phyloP scores from a whole-genome alignment of 2,888 invertebrate genomes.

The Dicyrtoma fusca region DNA sequence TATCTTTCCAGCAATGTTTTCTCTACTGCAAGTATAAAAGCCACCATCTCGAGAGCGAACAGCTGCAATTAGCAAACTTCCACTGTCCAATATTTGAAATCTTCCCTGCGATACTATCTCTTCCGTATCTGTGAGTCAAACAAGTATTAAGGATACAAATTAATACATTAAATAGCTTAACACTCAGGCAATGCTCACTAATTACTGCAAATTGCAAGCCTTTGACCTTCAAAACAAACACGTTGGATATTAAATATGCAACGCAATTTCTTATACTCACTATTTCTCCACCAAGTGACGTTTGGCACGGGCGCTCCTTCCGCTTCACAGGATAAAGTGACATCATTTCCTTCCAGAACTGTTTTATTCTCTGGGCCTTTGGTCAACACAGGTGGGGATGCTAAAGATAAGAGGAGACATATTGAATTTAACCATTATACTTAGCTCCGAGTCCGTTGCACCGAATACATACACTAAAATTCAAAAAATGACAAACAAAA shows the following conservation, averaged over 20 bases:
- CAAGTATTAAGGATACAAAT: too few species aligned
- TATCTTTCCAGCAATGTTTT: conserved; percentile 88
- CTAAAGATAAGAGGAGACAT: conserved; percentile 63
- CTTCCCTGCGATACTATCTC: conserved; percentile 69
- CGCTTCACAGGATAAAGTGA: conserved; percentile 82
- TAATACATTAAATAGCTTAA: background rate
- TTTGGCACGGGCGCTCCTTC: conserved; percentile 89
- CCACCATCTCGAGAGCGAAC: conserved; percentile 83
- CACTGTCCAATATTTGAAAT: conserved; percentile 81
- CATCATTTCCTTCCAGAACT: conserved; percentile 90
- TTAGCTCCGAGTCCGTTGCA: too few species aligned
- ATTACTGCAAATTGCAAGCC: background rate
- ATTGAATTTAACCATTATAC: too few species aligned
- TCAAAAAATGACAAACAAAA: too few species aligned
- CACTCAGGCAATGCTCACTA: background rate
- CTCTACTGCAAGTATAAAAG: conserved; percentile 83
- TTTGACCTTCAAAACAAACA: background rate
- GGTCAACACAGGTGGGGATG: conserved; percentile 85
- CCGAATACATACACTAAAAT: too few species aligned
- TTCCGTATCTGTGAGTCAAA: conserved; percentile 49
- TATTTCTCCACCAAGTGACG: conserved; percentile 88
- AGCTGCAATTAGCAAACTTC: conserved; percentile 84
- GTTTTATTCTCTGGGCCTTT: conserved; percentile 82
- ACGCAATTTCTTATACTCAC: conserved; percentile 64
- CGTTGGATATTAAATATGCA: conserved; percentile 2